These are phyloP conservation scores for Taenaris catops DNA, from an alignment of 2,888 invertebrate genomes.

Conservation along the genomic window DNA sequence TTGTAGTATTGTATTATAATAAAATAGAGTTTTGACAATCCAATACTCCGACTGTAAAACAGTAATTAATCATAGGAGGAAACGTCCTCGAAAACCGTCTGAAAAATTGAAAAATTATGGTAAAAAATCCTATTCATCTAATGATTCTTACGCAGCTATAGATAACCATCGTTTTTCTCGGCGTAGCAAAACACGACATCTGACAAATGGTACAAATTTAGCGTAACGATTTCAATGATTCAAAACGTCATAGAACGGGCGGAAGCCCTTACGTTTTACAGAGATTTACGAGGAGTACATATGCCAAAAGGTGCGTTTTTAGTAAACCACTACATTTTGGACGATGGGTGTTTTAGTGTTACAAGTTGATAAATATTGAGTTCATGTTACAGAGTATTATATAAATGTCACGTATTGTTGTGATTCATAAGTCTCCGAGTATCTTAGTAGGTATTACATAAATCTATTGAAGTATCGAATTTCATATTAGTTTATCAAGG, in stretches of 20 bases:
- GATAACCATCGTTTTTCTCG: slow-evolving; percentile 21
- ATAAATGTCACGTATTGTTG: no score
- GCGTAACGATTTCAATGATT: slow-evolving; percentile 37
- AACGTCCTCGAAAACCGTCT: no score
- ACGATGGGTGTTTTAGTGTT: slow-evolving; percentile 18
- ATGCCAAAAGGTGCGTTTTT: slow-evolving; percentile 22
- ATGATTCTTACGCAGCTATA: slow-evolving; percentile 2
- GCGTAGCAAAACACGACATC: slow-evolving; percentile 27
- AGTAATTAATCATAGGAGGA: no score
- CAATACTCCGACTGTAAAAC: no score
- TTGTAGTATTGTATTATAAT: no score
- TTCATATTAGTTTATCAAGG: no score
- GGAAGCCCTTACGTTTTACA: slow-evolving; percentile 24
- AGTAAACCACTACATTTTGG: slow-evolving; percentile 19
- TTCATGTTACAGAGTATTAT: no score
- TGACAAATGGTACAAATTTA: slow-evolving; percentile 42
- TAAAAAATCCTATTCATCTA: background rate
- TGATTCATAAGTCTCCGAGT: no score
- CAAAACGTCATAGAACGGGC: slow-evolving; percentile 35
- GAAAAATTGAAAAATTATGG: background rate
- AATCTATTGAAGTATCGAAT: no score
- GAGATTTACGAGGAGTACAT: slow-evolving; percentile 23
- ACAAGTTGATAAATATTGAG: slow-evolving; percentile 12
- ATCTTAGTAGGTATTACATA: no score
- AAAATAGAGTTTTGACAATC: no score